Conservation (phyloP, 1,140 invertebrate genomes). For the Hylyphantes graminicola region DNA sequence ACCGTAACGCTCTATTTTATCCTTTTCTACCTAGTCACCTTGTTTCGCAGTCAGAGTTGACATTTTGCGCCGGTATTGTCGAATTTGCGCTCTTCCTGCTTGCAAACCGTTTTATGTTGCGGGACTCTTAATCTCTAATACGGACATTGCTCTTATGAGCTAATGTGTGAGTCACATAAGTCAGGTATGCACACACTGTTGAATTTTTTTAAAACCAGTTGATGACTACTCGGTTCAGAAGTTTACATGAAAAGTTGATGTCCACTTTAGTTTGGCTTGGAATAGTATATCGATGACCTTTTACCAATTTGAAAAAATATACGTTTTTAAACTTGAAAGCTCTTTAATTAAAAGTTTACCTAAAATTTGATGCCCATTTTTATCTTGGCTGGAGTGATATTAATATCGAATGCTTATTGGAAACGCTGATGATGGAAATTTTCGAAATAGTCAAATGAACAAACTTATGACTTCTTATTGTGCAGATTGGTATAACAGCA, state of each 20-base stretch:
- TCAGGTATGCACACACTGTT: neutral
- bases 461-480: no score
- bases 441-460: no score
- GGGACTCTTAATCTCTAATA: neutral
- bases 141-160: slow-evolving; percentile 7
- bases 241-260: neutral
- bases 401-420: no score
- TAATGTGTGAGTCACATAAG: neutral
- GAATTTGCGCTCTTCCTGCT: slow-evolving; percentile 38
- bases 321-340: neutral
- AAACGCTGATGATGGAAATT: no score
- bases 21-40: slow-evolving; percentile 51
- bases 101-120: slow-evolving; percentile 2
- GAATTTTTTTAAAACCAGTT: neutral
- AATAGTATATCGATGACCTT: neutral
- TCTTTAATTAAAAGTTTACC: no score
- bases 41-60: slow-evolving; percentile 20
- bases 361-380: no score
- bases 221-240: neutral
- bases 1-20: slow-evolving; percentile 45
- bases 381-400: no score
- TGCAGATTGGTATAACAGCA: neutral
- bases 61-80: slow-evolving; percentile 25
- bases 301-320: no score
- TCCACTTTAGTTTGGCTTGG: neutral